Evolutionary conservation across 2,888 invertebrate species (phyloP).

Genomic region (Serrognathus titanus): DNA sequence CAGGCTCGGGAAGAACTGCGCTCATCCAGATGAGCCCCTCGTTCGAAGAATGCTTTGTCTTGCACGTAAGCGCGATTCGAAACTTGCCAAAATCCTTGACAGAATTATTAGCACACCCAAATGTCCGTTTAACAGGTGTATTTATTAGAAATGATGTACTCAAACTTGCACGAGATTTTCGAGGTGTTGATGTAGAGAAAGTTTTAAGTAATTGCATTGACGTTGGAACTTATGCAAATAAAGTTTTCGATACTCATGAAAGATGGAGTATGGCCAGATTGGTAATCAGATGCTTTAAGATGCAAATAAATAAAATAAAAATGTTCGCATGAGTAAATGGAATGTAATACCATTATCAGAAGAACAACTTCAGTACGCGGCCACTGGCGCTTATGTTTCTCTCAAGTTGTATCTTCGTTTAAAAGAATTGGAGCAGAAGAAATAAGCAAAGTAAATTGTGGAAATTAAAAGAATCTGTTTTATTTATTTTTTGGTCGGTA

Average conservation of each 20-base stretch:
- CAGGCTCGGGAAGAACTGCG: constrained; percentile 58
- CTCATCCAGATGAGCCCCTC: constrained; percentile 62
- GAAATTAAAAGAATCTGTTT: no score
- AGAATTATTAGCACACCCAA: no score
- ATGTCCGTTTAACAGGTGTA: constrained; percentile 61
- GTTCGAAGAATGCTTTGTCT: constrained; percentile 56
- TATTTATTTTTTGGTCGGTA: no score
- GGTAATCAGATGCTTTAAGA: constrained; percentile 52
- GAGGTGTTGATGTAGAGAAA: constrained; percentile 52
- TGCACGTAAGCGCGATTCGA: constrained; percentile 55
- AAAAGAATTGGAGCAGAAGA: neutral
- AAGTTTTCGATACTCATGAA: constrained; percentile 49
- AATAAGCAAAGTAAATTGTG: no score
- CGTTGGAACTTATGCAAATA: constrained; percentile 56
- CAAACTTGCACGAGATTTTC: constrained; percentile 61
- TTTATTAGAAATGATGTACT: constrained; percentile 63
- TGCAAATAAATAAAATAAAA: constrained; percentile 55
- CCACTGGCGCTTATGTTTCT: constrained; percentile 59
- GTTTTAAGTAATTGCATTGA: constrained; percentile 60
- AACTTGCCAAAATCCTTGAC: no score
- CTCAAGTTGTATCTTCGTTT: constrained; percentile 28
- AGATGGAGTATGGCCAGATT: constrained; percentile 62
- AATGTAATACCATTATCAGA: constrained; percentile 54
- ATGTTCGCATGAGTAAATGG: constrained; percentile 61
- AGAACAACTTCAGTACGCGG: constrained; percentile 58